Base-by-base conservation (phyloP, 2,797 vertebrate genomes). In the Psittacula derbiana region DNA sequence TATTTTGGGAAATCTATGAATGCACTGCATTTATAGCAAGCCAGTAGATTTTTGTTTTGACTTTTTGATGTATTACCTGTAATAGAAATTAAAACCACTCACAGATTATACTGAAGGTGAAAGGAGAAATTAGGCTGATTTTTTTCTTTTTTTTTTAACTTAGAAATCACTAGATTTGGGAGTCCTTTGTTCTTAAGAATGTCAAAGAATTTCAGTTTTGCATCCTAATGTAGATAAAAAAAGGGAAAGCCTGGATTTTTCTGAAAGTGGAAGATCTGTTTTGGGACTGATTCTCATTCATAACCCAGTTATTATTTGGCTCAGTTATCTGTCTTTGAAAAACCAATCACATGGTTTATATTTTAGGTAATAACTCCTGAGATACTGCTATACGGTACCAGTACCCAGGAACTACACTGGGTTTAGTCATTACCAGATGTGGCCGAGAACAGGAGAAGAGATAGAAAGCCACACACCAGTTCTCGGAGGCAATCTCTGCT, bases 381-480 rank as follows among this genome's bases (percentile, higher is more conserved):
- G 72, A 73, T 33, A 50, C 3, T 30, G n/a, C 3, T 53, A 31
- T 33, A 18, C 4, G 14, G 55, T 57, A 16, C 55, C 55, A 33
- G 55, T 15, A 57, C 21, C n/a, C 21, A 33, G n/a, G n/a, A 57
- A 7, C 20, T 61, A 7, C 33, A 11, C 9, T 61, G 41, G 23
- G 55, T 60, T 69, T 21, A 85, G 41, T 43, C 52, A 7, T 73
- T 74, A 36, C 4, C 25, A 66, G 43, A 8, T 17, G 16, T 31
- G 72, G 25, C 28, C 49, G 55, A 82, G 41, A 50, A 6, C 53
- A 49, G 3, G 1, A 40, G 23, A 49, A 52, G n/a, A 13, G 21
- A 49, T 38, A 47, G 58, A 93, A 71, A 79, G 21, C 16, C 66
- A 21, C 0, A 0, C 2, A 3, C 17, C 46, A 5, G 7, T 53